Conservation (phyloP, 2,113 vertebrate species). For the Bubo bubo region DNA sequence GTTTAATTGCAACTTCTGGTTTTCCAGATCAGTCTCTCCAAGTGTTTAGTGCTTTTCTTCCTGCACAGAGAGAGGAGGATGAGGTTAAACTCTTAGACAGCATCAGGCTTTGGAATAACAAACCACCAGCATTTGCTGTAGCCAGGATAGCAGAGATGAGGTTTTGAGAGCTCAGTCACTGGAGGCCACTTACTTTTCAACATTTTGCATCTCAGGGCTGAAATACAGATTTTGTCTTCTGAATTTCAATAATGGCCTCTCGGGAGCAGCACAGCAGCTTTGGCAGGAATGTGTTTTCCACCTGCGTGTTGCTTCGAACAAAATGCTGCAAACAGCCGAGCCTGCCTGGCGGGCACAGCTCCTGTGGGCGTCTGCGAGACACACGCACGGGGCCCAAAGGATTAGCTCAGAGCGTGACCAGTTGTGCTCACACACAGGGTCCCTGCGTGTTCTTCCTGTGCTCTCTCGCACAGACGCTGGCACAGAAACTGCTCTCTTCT, state of each 20-base stretch:
- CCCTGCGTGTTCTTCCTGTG: neutral
- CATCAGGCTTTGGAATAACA: neutral
- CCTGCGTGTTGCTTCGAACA: neutral
- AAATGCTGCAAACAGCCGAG: neutral
- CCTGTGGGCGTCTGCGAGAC: neutral
- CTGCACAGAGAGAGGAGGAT: neutral
- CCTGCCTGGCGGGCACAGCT: neutral
- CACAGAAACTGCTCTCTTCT: neutral
- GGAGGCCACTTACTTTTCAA: neutral
- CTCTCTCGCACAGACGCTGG: neutral
- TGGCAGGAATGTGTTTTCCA: neutral
- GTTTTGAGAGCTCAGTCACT: neutral
- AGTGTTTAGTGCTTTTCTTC: neutral
- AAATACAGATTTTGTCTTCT: neutral
- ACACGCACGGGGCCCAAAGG: accelerated
- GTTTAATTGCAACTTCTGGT: neutral
- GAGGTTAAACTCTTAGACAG: neutral
- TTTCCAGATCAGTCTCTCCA: neutral
- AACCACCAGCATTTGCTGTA: neutral
- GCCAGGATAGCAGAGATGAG: neutral
- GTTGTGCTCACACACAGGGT: neutral
- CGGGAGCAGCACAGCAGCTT: neutral
- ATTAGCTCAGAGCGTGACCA: accelerated
- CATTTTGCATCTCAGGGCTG: neutral
- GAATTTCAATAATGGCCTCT: neutral